Conservation (phyloP, 2,797 vertebrate genomes). For the Galaxias olidus region DNA sequence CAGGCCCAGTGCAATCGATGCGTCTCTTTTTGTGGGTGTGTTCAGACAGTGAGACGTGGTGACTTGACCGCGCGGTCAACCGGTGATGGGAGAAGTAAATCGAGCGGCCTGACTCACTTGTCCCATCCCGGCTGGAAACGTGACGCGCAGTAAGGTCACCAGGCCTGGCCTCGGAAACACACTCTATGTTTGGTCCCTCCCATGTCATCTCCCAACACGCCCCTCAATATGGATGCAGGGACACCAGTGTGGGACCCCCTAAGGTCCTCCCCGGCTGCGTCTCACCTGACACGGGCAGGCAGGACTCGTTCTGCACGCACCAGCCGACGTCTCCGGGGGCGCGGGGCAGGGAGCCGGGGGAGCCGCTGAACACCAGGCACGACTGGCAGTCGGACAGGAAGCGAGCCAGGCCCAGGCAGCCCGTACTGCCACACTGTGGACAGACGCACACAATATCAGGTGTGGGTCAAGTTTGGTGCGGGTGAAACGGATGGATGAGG, state of each 20-base stretch:
- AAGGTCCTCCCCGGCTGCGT: constrained; percentile 24
- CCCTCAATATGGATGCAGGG: no score
- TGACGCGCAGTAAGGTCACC: constrained; percentile 38
- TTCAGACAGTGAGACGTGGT: constrained; percentile 41
- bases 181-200: constrained; percentile 39
- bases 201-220: constrained; percentile 46
- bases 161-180: constrained; percentile 38
- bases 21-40: constrained; percentile 44
- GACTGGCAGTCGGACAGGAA: constrained; percentile 91
- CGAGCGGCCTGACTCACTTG: constrained; percentile 43
- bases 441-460: constrained; percentile 16
- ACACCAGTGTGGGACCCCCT: no score
- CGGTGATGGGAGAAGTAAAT: constrained; percentile 36
- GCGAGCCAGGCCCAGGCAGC: constrained; percentile 87
- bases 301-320: constrained; percentile 94
- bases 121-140: constrained; percentile 31
- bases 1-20: constrained; percentile 29
- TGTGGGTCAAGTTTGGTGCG: no score
- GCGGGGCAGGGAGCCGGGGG: constrained; percentile 74
- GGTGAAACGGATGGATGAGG: no score
- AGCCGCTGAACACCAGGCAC: constrained; percentile 87
- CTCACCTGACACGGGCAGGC: constrained; percentile 89
- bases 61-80: constrained; percentile 39
- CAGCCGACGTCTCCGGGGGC: constrained; percentile 87
- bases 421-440: constrained; percentile 84